Base-by-base conservation (phyloP, 1,140 invertebrate genomes). In the Euglossa dilemma region DNA sequence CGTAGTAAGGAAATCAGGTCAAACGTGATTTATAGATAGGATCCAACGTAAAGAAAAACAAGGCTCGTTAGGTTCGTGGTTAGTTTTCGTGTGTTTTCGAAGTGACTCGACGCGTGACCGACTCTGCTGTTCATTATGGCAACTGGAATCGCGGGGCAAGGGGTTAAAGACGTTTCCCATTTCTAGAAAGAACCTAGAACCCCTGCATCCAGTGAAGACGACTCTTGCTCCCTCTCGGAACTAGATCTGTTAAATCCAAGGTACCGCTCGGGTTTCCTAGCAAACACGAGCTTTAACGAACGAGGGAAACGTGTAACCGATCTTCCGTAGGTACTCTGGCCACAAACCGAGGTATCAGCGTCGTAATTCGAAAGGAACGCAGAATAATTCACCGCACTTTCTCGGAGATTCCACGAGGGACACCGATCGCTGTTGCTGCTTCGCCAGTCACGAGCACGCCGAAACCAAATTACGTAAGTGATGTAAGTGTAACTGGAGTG, bases 381-480 rank as follows among this genome's bases (percentile, higher is more conserved):
- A 45, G 63, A 79, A 66, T 45, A 66, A 52, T 83, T 64, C 36
- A n/a, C 25, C 67, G 54, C 70, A 73, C 54, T 43, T 52, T 20
- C 54, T 90, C 28, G 56, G 83, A 74, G 71, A 67, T 12, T 77
- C 86, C 6, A 71, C 80, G 28, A 88, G 70, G 45, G 75, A 80
- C 28, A 83, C 72, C 20, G 23, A 84, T 72, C 73, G 9, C 12
- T 71, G 61, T 83, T 25, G 57, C 50, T 66, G 57, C 50, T 66
- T 52, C 50, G 43, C 77, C 0, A 74, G 71, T 71, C 56, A 23
- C 59, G 81, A 76, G 20, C 75, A 59, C 70, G 25, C 75, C 45
- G 69, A 90, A 71, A 75, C 89, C 83, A 93, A 93, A 93, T 93
- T 92, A 93, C 92, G 92, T 93, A 93, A 93, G 93, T 94, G 91